Percentiles rank a stretch among this genome's conserved stretches.
These are phyloP conservation scores for Hecatera dysodea DNA, from an alignment of 2,888 invertebrate genomes.

Conservation along the genomic window DNA sequence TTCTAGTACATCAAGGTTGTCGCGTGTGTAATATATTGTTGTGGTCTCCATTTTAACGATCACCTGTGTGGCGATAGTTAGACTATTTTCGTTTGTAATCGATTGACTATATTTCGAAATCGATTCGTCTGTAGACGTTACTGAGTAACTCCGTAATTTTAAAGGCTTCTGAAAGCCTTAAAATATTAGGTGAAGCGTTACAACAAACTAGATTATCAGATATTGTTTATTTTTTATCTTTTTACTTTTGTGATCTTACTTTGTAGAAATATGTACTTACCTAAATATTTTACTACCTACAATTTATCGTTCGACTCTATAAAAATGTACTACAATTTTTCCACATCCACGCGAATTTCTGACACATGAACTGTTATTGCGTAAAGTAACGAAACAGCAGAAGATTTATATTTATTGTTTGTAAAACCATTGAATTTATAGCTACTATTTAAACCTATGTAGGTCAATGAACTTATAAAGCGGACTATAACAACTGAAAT, in stretches of 20 bases:
- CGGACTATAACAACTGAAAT: conserved; percentile 39
- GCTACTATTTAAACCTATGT: conserved; percentile 50
- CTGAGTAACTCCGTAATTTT: background rate
- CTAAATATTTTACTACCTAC: conserved; percentile 38
- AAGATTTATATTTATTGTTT: conserved; percentile 65
- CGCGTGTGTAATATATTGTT: conserved; percentile 24
- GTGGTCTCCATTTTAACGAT: conserved; percentile 34
- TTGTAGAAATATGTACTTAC: conserved; percentile 8
- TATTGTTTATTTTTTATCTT: background rate
- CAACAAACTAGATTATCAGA: background rate
- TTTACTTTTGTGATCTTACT: background rate
- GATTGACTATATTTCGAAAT: conserved; percentile 1
- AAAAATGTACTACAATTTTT: conserved; percentile 24
- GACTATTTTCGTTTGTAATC: conserved; percentile 14
- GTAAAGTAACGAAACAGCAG: conserved; percentile 55
- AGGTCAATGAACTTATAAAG: conserved; percentile 64
- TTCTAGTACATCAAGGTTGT: conserved; percentile 47
- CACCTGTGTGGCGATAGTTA: conserved; percentile 16
- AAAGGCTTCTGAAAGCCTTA: background rate
- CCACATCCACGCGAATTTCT: conserved; percentile 38
- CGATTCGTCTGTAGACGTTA: background rate
- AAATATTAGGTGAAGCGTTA: background rate
- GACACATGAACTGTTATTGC: conserved; percentile 54
- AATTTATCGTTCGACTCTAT: conserved; percentile 13
- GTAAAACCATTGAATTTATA: conserved; percentile 57